These are phyloP conservation scores for Aphrocallistes beatrix DNA, from an alignment of 37 sponge, comb jelly and placozoan genomes.

Conservation along the genomic window DNA sequence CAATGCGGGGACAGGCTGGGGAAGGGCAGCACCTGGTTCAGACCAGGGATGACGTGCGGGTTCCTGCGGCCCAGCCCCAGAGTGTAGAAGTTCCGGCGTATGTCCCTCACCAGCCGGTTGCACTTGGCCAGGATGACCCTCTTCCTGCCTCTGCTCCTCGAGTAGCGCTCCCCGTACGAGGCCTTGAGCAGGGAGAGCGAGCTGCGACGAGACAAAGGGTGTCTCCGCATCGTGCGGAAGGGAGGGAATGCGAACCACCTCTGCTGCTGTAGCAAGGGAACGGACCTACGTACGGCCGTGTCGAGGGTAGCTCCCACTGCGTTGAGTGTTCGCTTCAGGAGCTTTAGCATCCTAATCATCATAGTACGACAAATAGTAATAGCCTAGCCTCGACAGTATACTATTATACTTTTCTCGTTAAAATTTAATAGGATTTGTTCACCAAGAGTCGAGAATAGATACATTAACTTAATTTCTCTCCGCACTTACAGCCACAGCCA, in stretches of 20 bases:
- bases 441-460: not conserved
- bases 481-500: not conserved
- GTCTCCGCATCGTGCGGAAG: constrained; percentile 2
- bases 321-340: not conserved
- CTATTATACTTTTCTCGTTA: not conserved
- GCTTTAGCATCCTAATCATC: not conserved
- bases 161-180: not conserved
- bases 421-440: not conserved
- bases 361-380: not conserved
- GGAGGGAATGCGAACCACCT: not conserved
- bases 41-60: not conserved
- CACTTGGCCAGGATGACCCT: not conserved
- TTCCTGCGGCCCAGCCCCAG: not conserved
- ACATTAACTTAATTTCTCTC: not conserved
- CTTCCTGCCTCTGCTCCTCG: not conserved
- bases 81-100: not conserved
- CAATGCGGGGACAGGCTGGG: not conserved
- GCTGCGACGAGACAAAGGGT: not conserved
- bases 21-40: not conserved
- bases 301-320: not conserved
- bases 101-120: not conserved
- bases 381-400: not conserved
- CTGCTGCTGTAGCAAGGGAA: not conserved
- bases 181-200: not conserved
- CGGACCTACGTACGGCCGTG: not conserved